Base-by-base conservation (phyloP, 2,888 invertebrate species). In the Drosophila sordidapex region DNA sequence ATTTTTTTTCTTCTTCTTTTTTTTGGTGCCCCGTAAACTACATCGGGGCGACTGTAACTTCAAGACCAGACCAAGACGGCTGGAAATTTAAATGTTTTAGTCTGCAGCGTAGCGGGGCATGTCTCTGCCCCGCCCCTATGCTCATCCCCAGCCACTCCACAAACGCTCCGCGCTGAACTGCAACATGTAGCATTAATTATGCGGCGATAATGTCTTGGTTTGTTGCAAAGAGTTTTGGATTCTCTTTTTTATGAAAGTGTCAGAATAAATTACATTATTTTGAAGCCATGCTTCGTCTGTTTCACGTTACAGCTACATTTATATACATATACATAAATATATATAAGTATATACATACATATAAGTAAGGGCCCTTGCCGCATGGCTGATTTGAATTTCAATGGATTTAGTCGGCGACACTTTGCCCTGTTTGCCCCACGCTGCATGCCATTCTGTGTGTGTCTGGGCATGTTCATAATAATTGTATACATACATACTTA, bases 151-250 rank as follows among this genome's bases (percentile, higher is more conserved):
- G 38, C 18, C 36, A 21, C 10, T 53, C 21, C 15, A 15, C 25
- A 27, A 25, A 4, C 43, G 51, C 53, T 40, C 38, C 36, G 35
- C 57, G 54, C 46, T 65, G 70, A 81, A 77, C 75, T 78, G 81
- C 82, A 90, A 90, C 90, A 90, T 87, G 87, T 83, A 88, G 73
- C 83, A 88, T 84, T 90, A 90, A 89, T 90, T 90, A 87, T 85
- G 87, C 83, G 77, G 84, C 83, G 90, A 86, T 82, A 90, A 90
- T 89, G 87, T 86, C 86, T 83, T 86, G 80, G 81, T 89, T 81
- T 83, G 87, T 81, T 82, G 74, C 74, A 74, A 64, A 81, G 82
- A 77, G 69, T 86, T 84, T 60, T 65, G 76, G 80, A 73, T 74
- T 70, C 76, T 70, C 21, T 8, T 52, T 33, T 90, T 89, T 87